Evolutionary conservation across 2,888 invertebrate genomes (phyloP).

Genomic region (Exocentrus adspersus): DNA sequence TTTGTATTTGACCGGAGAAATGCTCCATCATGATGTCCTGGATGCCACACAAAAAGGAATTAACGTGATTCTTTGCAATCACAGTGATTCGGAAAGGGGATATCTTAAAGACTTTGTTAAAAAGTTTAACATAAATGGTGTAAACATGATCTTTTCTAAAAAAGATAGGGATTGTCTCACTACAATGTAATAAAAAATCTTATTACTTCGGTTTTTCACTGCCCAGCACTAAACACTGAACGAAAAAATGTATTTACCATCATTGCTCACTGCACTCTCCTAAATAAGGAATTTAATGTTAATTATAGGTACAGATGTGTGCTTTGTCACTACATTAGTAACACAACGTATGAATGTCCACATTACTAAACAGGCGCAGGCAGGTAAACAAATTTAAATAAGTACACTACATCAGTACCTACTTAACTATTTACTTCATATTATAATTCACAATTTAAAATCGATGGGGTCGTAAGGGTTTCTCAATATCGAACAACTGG

Average conservation of each 20-base stretch:
- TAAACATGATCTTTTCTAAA: constrained; percentile 74
- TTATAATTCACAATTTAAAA: constrained; percentile 64
- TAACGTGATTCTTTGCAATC: constrained; percentile 89
- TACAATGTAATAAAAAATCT: constrained; percentile 71
- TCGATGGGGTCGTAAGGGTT: constrained; percentile 82
- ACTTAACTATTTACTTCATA: background rate
- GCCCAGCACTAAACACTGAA: no score
- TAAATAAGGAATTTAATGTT: no score
- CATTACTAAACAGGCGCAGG: no score
- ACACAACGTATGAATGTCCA: no score
- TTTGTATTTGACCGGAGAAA: constrained; percentile 90
- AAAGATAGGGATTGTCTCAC: constrained; percentile 81
- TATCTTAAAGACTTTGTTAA: constrained; percentile 74
- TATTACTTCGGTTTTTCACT: no score
- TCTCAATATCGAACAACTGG: constrained; percentile 88
- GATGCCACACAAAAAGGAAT: constrained; percentile 84
- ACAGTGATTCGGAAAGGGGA: constrained; percentile 93
- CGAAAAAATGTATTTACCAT: no score
- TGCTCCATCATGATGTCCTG: constrained; percentile 93
- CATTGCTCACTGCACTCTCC: no score
- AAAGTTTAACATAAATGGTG: constrained; percentile 51
- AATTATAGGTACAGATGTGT: no score
- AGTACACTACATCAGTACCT: no score
- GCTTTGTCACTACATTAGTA: no score
- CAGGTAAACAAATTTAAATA: no score